These are phyloP conservation scores for Nibea albiflora DNA, from an alignment of 2,113 vertebrate genomes.

Conservation along the genomic window DNA sequence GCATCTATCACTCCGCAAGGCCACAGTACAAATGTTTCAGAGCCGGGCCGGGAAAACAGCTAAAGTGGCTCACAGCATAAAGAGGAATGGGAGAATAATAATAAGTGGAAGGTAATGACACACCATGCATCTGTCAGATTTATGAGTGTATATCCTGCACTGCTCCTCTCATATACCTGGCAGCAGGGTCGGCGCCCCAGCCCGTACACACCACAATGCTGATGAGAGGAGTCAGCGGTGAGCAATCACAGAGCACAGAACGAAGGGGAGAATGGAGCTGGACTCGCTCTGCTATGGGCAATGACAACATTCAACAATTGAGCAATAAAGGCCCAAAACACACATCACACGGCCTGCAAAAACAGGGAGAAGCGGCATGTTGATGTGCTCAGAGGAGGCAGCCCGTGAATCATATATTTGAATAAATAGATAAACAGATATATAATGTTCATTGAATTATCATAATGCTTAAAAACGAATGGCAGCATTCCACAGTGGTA, in stretches of 20 bases:
- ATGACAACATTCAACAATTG: slow-evolving; percentile 53
- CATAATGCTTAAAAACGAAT: not conserved
- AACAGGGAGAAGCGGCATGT: not conserved
- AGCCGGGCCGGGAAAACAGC: slow-evolving; percentile 50
- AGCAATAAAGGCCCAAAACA: slow-evolving; percentile 36
- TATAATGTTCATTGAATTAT: not conserved
- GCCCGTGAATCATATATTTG: not conserved
- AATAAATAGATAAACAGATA: not conserved
- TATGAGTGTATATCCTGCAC: slow-evolving; percentile 63
- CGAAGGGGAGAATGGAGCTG: slow-evolving; percentile 34
- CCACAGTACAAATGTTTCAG: slow-evolving; percentile 70
- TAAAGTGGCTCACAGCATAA: slow-evolving; percentile 65
- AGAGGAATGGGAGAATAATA: slow-evolving; percentile 73
- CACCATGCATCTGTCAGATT: slow-evolving; percentile 76
- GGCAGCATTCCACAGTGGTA: not conserved
- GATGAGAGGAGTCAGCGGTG: slow-evolving; percentile 69
- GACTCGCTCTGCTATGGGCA: slow-evolving; percentile 53
- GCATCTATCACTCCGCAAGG: slow-evolving; percentile 72
- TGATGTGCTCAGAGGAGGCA: not conserved
- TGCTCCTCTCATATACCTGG: slow-evolving; percentile 60
- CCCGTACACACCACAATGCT: slow-evolving; percentile 43
- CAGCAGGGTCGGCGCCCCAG: slow-evolving; percentile 32
- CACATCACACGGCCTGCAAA: not conserved
- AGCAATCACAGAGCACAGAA: slow-evolving; percentile 61
- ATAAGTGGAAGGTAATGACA: slow-evolving; percentile 79